Evolutionary conservation across 2,113 vertebrate species (phyloP).

Genomic region (Oxyruncus cristatus): DNA sequence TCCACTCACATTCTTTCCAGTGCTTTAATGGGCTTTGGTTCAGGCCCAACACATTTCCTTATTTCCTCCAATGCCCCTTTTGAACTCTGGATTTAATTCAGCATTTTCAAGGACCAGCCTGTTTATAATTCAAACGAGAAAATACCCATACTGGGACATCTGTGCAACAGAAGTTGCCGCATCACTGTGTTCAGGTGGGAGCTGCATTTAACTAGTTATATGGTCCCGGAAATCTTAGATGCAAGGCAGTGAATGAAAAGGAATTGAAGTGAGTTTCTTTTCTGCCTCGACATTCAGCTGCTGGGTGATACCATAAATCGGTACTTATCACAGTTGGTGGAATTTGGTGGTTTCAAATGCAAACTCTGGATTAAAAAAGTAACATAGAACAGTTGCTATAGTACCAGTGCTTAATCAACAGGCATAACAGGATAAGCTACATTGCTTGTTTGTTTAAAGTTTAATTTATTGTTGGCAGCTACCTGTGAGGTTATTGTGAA

Average conservation of each 20-base stretch:
- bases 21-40: neutral
- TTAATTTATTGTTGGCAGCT: slow-evolving; percentile 41
- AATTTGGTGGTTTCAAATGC: slow-evolving; percentile 69
- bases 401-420: neutral
- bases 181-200: neutral
- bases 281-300: slow-evolving; percentile 13
- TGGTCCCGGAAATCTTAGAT: slow-evolving; percentile 4
- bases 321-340: slow-evolving; percentile 59
- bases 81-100: neutral
- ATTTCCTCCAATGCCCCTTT: neutral
- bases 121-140: neutral
- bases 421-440: neutral
- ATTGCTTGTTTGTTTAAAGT: slow-evolving; percentile 4
- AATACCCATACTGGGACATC: neutral
- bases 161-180: neutral
- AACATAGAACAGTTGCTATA: slow-evolving; percentile 17
- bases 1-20: fast-evolving
- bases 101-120: neutral
- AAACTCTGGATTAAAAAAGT: slow-evolving; percentile 59
- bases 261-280: slow-evolving; percentile 63
- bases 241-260: slow-evolving; percentile 51
- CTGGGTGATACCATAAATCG: slow-evolving; percentile 72
- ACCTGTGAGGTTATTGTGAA: slow-evolving; percentile 6
- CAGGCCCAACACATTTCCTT: neutral
- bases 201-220: slow-evolving; percentile 15